phyloP scores from a whole-genome alignment of 2,797 vertebrate species.

The Leptatherina wallacei region DNA sequence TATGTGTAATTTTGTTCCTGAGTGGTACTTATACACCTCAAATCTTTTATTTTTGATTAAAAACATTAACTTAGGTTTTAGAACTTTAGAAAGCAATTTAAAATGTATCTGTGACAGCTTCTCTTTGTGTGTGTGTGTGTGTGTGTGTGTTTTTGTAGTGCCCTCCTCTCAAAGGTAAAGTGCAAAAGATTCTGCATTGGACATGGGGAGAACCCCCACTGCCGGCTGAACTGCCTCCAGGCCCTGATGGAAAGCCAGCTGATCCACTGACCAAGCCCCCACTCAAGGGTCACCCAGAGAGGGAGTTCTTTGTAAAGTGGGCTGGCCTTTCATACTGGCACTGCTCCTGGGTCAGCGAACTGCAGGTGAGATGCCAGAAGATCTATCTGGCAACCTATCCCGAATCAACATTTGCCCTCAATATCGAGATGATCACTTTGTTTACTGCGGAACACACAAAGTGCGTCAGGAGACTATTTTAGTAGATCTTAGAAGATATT shows the following conservation, averaged over 20 bases:
- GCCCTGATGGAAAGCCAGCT: conserved; percentile 74
- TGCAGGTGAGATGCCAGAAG: conserved; percentile 87
- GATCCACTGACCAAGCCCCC: conserved; percentile 82
- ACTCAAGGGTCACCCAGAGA: conserved; percentile 91
- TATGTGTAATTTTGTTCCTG: background rate
- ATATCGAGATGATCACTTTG: background rate
- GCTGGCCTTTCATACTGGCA: conserved; percentile 97
- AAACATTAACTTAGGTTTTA: background rate
- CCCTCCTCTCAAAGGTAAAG: conserved; percentile 95
- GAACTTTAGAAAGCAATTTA: background rate
- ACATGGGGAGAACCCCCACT: conserved; percentile 91
- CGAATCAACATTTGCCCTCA: conserved; percentile 26
- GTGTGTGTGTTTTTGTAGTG: conserved; percentile 80
- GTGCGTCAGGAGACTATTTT: background rate
- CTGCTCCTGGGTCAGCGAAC: conserved; percentile 98
- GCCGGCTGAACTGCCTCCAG: conserved; percentile 66
- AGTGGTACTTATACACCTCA: background rate
- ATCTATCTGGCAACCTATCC: conserved; percentile 10
- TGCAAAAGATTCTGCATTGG: conserved; percentile 97
- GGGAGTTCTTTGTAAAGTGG: conserved; percentile 98
- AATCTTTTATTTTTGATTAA: background rate
- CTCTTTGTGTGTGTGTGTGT: no score
- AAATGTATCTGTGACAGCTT: background rate
- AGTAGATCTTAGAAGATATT: background rate
- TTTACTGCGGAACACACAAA: conserved; percentile 5